Percentiles rank a stretch among this genome's conserved stretches.
These are phyloP conservation scores for Brenthis ino DNA, from an alignment of 2,888 invertebrate species.

Conservation along the genomic window DNA sequence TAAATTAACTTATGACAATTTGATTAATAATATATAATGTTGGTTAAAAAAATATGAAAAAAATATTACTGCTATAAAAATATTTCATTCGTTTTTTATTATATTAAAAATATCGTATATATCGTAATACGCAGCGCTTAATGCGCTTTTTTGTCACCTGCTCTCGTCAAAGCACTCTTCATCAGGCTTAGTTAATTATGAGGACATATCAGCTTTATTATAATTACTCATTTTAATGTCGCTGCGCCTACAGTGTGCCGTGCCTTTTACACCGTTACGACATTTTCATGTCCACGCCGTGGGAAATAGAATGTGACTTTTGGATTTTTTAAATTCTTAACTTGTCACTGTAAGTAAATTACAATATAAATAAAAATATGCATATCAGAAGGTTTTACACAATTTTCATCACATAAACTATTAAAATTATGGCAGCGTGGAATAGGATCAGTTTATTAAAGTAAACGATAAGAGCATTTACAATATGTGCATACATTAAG, in stretches of 20 bases:
- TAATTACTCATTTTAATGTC: conserved; percentile 81
- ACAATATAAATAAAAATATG: background rate
- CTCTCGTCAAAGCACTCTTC: conserved; percentile 76
- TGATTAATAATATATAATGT: too few relatives aligned
- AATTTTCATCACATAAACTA: background rate
- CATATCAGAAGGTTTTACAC: background rate
- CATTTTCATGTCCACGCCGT: conserved; percentile 39
- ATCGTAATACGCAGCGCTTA: conserved; percentile 38
- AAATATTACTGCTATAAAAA: background rate
- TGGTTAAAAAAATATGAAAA: too few relatives aligned
- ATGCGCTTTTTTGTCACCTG: conserved; percentile 35
- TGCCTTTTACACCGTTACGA: conserved; percentile 48
- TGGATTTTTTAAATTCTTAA: conserved; percentile 23
- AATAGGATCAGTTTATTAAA: background rate
- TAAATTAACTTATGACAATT: too few relatives aligned
- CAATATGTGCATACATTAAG: conserved; percentile 12
- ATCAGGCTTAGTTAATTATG: conserved; percentile 80
- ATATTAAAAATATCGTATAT: conserved; percentile 12
- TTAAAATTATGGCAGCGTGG: background rate
- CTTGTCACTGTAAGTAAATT: background rate
- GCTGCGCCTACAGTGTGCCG: conserved; percentile 66
- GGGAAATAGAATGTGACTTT: conserved; percentile 35
- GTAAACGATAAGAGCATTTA: conserved; percentile 13
- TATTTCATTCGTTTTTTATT: background rate
- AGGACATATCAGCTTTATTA: conserved; percentile 80